Base-by-base conservation (phyloP, 2,888 invertebrate species). In the Mythimna loreyi region DNA sequence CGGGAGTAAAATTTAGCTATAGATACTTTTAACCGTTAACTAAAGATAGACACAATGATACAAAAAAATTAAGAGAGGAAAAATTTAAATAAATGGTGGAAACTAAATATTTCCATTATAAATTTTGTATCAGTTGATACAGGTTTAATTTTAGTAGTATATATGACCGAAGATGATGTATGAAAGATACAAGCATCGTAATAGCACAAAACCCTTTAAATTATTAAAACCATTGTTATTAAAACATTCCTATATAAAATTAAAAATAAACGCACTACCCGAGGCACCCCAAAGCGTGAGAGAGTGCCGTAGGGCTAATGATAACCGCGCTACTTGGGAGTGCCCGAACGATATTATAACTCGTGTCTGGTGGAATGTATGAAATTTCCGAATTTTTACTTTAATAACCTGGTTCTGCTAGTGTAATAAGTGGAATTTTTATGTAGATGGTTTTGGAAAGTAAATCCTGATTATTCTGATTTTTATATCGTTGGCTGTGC, bases 381-480 rank as follows among this genome's bases (percentile, higher is more conserved):
- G 77, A 80, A 80, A 83, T 86, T 81, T 86, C 82, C 82, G 82
- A 83, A 76, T 62, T 76, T 76, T 64, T 65, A 49, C 61, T 55
- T 65, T 78, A 78, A 65, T 79, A 66, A 69, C 53, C 53, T 50
- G 58, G n/a, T n/a, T 59, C 57, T 65, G 30, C 5, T 60, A 60
- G 62, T 63, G 59, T 61, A 61, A 61, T 77, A 78, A 52, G 55
- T 74, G 61, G 40, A 56, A 65, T 66, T n/a, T 72, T 81, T 66
- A 72, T 58, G 55, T 45, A 53, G 50, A 67, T 47, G 52, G 59
- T 64, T 62, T 61, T 60, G 55, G 65, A 79, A 78, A 75, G 70
- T 63, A 62, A 50, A 43, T 58, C 61, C 33, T 59, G 60, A 25
- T 23, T 57, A 52, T 25, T 62, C 33, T 23, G 55, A 36, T 50